Base-by-base conservation (phyloP, 2,888 invertebrate genomes). In the Coleophora deauratella region DNA sequence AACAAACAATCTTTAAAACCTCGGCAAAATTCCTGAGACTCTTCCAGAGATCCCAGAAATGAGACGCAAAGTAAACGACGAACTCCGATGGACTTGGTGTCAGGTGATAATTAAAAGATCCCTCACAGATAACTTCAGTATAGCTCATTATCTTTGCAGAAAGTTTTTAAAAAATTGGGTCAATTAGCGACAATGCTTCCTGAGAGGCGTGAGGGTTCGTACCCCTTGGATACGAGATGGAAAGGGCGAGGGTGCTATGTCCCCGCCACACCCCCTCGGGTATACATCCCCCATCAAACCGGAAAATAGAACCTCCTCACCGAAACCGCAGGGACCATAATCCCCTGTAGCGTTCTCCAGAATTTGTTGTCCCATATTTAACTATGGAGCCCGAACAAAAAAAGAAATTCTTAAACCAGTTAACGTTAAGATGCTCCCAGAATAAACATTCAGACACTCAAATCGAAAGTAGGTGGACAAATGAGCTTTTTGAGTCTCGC, bases 141-240 rank as follows among this genome's bases (percentile, higher is more conserved):
- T 47, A 48, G 45, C 46, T 47, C 49, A 51, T 60, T 60, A 57
- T 59, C 52, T 62, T 56, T 45, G 47, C 38, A 49, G 44, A 65
- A 57, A 65, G 45, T 50, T 62, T 50, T 60, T 54, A 51, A 63
- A 66, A 70, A 81, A 79, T 77, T 80, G 60, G 79, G 78, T 81
- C 77, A 81, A 80, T 81, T 80, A 76, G 62, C 50, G 60, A 68
- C 59, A 68, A 68, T 71, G 67, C 63, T 62, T 54, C 52, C 54
- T 56, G 54, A 54, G 55, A 65, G 69, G 21, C 21, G 21, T 21
- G 21, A 21, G 21, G 21, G 21, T 21, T 4, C 21, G 21, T 21
- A 21, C 21, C 21, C 21, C 21, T 21, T 21, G 21, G 21, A 21
- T 21, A 21, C 6, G 6, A 21, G 21, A 61, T 47, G 66, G 64